phyloP scores from a whole-genome alignment of 2,113 vertebrate genomes.

The Myotis davidii region DNA sequence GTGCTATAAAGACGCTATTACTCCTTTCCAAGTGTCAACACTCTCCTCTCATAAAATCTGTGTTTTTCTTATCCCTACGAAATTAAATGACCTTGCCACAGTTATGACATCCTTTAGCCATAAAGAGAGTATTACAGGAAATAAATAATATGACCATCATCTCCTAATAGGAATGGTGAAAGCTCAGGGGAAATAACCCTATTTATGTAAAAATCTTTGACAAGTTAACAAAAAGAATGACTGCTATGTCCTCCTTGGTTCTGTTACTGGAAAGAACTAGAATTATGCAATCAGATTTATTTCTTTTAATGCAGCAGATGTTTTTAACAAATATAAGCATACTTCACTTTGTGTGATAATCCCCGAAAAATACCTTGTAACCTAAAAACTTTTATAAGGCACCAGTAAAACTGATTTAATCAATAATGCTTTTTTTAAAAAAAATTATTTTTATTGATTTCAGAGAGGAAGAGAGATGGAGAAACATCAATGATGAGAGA shows the following conservation, averaged over 20 bases:
- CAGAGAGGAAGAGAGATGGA: too few relatives aligned
- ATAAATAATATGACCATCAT: not conserved
- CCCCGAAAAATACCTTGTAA: not conserved
- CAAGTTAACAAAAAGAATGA: not conserved
- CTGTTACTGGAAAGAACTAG: not conserved
- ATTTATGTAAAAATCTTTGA: not conserved
- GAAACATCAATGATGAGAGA: too few relatives aligned
- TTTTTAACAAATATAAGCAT: not conserved
- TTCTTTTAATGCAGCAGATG: not conserved
- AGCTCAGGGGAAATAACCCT: constrained; percentile 5
- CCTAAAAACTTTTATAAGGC: not conserved
- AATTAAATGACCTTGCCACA: constrained; percentile 52
- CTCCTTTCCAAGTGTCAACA: constrained; percentile 6
- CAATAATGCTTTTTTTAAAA: not conserved
- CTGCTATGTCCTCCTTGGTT: not conserved
- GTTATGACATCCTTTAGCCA: not conserved
- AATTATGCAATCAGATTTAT: not conserved
- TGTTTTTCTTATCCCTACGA: constrained; percentile 1
- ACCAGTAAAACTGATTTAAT: not conserved
- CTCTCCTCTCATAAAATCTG: not conserved
- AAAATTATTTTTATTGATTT: too few relatives aligned
- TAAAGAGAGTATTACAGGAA: constrained; percentile 28
- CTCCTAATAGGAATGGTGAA: constrained; percentile 1
- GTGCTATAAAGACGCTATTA: not conserved
- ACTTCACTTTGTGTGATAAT: not conserved